These are phyloP conservation scores for Marronus borbonicus DNA, from an alignment of 2,888 invertebrate genomes.

Conservation along the genomic window DNA sequence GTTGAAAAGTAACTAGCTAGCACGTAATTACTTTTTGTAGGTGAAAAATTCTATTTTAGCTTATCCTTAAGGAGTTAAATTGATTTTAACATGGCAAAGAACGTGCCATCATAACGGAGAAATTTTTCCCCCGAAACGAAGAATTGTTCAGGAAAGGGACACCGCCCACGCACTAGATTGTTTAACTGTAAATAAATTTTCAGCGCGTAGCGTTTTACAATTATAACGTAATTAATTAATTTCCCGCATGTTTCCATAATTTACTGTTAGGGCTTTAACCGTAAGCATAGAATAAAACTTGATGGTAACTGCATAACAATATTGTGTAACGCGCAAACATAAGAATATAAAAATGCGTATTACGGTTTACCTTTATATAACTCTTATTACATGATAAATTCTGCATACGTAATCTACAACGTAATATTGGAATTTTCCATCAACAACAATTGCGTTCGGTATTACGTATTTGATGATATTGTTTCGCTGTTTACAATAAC, in stretches of 20 bases:
- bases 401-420: not conserved
- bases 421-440: conserved; percentile 20
- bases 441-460: not conserved
- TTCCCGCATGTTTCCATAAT: too few species aligned
- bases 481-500: too few species aligned
- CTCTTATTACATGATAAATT: not conserved
- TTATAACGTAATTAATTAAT: not conserved
- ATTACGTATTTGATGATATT: not conserved
- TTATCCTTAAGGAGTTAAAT: too few species aligned
- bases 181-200: too few species aligned
- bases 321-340: not conserved
- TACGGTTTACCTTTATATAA: conserved; percentile 6
- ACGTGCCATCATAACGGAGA: too few species aligned
- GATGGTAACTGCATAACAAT: not conserved
- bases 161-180: too few species aligned
- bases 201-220: not conserved
- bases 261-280: not conserved
- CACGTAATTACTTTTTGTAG: too few species aligned
- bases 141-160: too few species aligned
- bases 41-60: too few species aligned
- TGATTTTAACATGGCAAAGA: too few species aligned
- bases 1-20: too few species aligned
- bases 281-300: not conserved
- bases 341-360: conserved; percentile 5
- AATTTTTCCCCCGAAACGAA: too few species aligned